Evolutionary conservation across 2,113 vertebrate species (phyloP).

Genomic region (Lycocorax pyrrhopterus): DNA sequence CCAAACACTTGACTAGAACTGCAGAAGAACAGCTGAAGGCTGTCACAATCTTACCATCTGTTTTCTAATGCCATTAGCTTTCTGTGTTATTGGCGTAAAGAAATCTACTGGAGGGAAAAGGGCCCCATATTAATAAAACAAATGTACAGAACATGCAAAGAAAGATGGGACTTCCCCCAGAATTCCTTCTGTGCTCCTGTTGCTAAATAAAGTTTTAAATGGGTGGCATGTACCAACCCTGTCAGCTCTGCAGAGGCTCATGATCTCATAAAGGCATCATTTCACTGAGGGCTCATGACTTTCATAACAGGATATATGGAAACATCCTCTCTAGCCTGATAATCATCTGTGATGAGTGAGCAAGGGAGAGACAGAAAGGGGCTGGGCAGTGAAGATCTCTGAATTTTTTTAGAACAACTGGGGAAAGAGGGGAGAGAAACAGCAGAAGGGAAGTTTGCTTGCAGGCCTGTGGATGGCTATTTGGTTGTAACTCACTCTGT

Average conservation of each 20-base stretch:
- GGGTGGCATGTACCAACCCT: neutral
- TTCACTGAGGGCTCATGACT: neutral
- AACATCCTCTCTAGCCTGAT: neutral
- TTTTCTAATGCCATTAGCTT: neutral
- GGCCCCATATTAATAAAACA: neutral
- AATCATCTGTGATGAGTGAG: neutral
- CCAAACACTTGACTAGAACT: neutral
- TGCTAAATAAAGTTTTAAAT: neutral
- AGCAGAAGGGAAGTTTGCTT: neutral
- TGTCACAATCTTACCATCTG: neutral
- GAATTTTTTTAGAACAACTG: neutral
- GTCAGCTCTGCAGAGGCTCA: neutral
- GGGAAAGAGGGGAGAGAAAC: neutral
- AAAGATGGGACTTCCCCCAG: neutral
- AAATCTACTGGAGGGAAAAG: neutral
- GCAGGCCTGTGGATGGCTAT: neutral
- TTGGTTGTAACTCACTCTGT: neutral
- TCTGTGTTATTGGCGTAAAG: neutral
- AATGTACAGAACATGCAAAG: neutral
- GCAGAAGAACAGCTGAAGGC: neutral
- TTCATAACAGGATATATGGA: accelerated
- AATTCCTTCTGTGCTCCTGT: neutral
- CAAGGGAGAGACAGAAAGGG: neutral
- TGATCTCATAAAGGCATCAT: neutral
- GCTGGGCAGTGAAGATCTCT: neutral